Percentiles rank a stretch among this genome's conserved stretches.
Conservation (phyloP, 2,797 vertebrate species). For the Lepilemur ruficaudatus region DNA sequence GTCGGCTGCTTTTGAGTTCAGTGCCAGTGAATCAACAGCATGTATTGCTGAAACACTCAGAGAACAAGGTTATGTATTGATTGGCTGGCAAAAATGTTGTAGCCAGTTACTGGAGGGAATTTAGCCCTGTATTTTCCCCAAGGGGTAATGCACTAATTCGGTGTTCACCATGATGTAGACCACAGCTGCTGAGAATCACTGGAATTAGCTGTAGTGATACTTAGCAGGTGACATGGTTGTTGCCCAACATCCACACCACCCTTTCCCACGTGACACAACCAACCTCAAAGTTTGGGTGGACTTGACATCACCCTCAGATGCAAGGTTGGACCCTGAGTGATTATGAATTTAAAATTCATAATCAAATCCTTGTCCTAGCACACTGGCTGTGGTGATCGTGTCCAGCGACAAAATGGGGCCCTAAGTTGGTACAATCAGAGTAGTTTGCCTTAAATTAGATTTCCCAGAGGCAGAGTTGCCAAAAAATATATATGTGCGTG, state of each 20-base stretch:
- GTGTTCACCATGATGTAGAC: accelerated
- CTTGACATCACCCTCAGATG: neutral
- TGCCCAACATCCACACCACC: neutral
- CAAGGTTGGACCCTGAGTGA: neutral
- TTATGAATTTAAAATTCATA: too few relatives aligned
- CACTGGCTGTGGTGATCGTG: too few relatives aligned
- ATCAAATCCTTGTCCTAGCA: neutral
- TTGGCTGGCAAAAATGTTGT: neutral
- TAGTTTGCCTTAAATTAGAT: neutral
- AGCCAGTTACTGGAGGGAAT: neutral
- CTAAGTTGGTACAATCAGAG: neutral
- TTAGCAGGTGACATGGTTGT: neutral
- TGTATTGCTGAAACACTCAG: neutral
- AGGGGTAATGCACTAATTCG: neutral
- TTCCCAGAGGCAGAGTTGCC: neutral
- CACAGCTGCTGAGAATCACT: accelerated
- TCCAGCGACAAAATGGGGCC: neutral
- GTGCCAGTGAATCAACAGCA: too few relatives aligned
- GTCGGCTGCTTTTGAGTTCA: neutral
- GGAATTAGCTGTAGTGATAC: neutral
- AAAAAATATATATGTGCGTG: neutral
- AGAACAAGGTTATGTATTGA: neutral
- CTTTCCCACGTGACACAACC: neutral
- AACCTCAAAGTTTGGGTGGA: neutral
- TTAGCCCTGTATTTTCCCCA: neutral